These are phyloP conservation scores for Fissipunctia ypsillon DNA, from an alignment of 2,888 invertebrate genomes.

Conservation along the genomic window DNA sequence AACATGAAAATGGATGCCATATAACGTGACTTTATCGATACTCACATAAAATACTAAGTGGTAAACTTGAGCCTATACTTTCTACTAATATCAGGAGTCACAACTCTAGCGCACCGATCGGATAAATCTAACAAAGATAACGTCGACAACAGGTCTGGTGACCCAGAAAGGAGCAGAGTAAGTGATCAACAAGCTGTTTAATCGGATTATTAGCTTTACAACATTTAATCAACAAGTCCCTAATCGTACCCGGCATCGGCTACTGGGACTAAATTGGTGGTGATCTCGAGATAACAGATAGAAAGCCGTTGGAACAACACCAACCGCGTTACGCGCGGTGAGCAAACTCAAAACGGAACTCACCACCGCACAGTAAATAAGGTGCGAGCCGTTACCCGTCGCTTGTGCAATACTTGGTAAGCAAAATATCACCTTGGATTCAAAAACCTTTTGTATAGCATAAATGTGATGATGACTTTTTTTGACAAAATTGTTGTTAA, in stretches of 20 bases:
- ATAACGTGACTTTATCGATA: conserved; percentile 75
- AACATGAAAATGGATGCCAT: conserved; percentile 74
- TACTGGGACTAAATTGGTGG: conserved; percentile 80
- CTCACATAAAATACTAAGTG: conserved; percentile 64
- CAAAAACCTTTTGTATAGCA: conserved; percentile 11
- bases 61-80: conserved; percentile 54
- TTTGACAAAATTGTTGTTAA: conserved; percentile 36
- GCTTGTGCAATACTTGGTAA: conserved; percentile 62
- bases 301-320: conserved; percentile 85
- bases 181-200: conserved; percentile 75
- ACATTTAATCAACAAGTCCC: conserved; percentile 79
- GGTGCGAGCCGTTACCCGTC: conserved; percentile 65
- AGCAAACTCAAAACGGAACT: conserved; percentile 79
- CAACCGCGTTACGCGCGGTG: conserved; percentile 87
- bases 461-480: conserved; percentile 22
- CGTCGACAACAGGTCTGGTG: conserved; percentile 66
- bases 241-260: conserved; percentile 80
- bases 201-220: conserved; percentile 81
- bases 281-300: conserved; percentile 86
- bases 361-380: conserved; percentile 68
- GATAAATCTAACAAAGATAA: conserved; percentile 65
- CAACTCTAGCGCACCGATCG: conserved; percentile 54
- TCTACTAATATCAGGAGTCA: conserved; percentile 61
- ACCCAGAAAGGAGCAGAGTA: conserved; percentile 73
- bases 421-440: conserved; percentile 24